These are phyloP conservation scores for Elephantulus edwardii DNA, from an alignment of 2,113 vertebrate species.

Conservation along the genomic window DNA sequence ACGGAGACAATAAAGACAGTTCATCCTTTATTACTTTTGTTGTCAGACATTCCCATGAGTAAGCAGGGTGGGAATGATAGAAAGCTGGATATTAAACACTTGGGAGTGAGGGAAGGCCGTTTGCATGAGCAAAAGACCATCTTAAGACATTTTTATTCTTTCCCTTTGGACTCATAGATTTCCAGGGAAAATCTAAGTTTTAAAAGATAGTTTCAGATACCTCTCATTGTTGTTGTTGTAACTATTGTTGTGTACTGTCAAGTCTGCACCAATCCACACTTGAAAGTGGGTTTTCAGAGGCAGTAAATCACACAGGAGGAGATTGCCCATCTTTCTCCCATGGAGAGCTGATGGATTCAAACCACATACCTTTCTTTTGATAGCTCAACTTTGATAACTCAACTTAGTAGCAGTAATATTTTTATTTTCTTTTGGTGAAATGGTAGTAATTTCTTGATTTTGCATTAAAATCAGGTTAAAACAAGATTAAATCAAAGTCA, in stretches of 20 bases:
- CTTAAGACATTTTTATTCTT: conserved; percentile 46
- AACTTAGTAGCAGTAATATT: conserved; percentile 55
- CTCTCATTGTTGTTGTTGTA: too few relatives aligned
- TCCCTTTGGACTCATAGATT: conserved; percentile 56
- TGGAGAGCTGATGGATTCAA: too few relatives aligned
- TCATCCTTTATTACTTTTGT: background rate
- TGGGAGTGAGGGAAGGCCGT: conserved; percentile 65
- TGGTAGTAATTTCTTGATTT: conserved; percentile 17
- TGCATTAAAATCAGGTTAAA: conserved; percentile 10
- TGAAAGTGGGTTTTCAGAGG: too few relatives aligned
- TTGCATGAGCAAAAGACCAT: conserved; percentile 67
- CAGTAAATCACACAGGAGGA: too few relatives aligned
- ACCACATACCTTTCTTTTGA: too few relatives aligned
- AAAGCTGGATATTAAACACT: conserved; percentile 62
- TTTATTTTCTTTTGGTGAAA: conserved; percentile 40
- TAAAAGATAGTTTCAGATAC: conserved; percentile 62
- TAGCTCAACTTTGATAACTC: too few relatives aligned
- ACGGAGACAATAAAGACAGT: background rate
- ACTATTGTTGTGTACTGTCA: too few relatives aligned
- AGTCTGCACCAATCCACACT: too few relatives aligned
- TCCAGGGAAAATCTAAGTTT: conserved; percentile 72
- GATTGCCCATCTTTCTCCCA: too few relatives aligned
- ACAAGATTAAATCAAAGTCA: conserved; percentile 19
- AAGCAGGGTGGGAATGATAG: background rate
- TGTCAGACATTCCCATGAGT: background rate